Percentiles rank a stretch among this genome's conserved stretches.
Evolutionary conservation across 2,888 invertebrate species (phyloP).

Genomic region (Drosophila neoperkinsi): DNA sequence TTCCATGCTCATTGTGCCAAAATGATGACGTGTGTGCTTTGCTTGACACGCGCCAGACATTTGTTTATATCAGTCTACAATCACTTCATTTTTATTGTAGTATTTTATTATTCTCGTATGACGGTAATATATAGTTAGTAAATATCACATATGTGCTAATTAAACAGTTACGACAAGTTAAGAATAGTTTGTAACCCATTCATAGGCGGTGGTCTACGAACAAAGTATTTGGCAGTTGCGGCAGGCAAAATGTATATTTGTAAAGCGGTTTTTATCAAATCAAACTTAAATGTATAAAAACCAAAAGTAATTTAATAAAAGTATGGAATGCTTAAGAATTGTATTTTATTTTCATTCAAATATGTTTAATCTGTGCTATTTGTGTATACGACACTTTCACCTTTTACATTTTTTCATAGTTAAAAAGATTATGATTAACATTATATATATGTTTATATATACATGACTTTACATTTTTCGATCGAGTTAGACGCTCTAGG

Average conservation of each 20-base stretch:
- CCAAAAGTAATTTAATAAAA: background rate
- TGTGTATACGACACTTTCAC: background rate
- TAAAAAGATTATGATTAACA: background rate
- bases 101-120: background rate
- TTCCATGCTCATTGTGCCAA: conserved; percentile 3
- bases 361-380: too few relatives aligned
- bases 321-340: background rate
- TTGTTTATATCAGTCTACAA: background rate
- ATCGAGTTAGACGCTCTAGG: too few relatives aligned
- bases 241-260: background rate
- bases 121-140: conserved; percentile 3
- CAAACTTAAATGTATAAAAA: background rate
- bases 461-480: too few relatives aligned
- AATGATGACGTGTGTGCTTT: conserved; percentile 1
- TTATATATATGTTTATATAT: too few relatives aligned
- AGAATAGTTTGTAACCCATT: background rate
- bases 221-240: background rate
- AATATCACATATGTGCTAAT: conserved; percentile 33
- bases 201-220: conserved; percentile 26
- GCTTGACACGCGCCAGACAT: conserved; percentile 19
- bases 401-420: background rate
- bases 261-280: too few relatives aligned
- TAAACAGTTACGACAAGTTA: background rate
- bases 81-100: background rate
- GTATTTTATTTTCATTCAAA: background rate